phyloP scores from a whole-genome alignment of 2,113 vertebrate genomes.

The Hemibagrus wyckioides region DNA sequence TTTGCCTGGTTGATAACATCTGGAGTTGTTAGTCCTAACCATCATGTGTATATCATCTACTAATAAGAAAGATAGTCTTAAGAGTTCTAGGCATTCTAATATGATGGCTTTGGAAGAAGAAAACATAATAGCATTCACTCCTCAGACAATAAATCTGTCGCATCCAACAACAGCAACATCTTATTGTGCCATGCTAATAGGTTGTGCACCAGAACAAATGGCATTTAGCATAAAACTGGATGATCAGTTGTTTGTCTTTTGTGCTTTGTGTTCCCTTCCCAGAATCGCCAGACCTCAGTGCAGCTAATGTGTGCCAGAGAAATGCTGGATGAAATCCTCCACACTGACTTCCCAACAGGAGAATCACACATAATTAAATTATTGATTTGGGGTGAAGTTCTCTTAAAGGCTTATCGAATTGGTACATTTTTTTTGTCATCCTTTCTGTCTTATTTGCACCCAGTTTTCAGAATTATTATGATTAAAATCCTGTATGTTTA shows the following conservation, averaged over 20 bases:
- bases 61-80: background rate
- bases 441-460: background rate
- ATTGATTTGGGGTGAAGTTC: constrained; percentile 3
- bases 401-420: background rate
- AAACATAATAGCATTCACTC: background rate
- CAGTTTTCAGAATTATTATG: background rate
- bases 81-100: background rate
- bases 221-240: background rate
- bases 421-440: background rate
- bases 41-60: background rate
- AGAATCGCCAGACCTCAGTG: background rate
- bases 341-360: constrained; percentile 1
- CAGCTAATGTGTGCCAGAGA: background rate
- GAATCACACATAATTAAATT: background rate
- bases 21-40: background rate
- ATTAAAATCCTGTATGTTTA: constrained; percentile 29
- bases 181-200: background rate
- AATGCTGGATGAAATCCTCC: constrained; percentile 4
- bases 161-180: background rate
- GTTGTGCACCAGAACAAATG: background rate
- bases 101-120: background rate
- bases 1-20: background rate
- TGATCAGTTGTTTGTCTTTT: background rate
- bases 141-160: background rate
- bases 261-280: background rate